Evolutionary conservation across 92 coral and sea anemone species (phyloP), one percentile per base, ranked within the genome.

Genomic region (Epizoanthus stellaris): DNA sequence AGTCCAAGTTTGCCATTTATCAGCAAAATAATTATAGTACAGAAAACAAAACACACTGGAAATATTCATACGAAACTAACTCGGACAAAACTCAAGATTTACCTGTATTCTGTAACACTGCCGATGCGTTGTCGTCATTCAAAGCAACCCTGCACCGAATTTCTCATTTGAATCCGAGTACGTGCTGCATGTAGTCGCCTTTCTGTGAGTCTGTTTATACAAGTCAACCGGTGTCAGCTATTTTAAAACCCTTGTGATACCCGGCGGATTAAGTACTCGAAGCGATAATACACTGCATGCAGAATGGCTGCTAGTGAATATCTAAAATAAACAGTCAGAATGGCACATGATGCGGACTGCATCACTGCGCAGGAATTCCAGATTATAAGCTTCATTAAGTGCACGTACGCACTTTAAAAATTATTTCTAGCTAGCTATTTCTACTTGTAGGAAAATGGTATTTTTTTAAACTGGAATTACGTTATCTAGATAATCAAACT

Each of bases 321-420:
- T 47, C 59, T 75, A 21, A 75, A 25, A 75, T 53, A 56, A 75
- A 75, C 80, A 65, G 34, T 23, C 80, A 56, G 47, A 14, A 25
- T 30, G 59, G 42, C 63, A 74, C 49, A 54, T 30, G 65, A 54
- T 30, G 14, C 56, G 7, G 61, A 75, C 8, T 75, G 38, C 80
- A 54, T 75, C 80, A 75, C 30, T 75, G 80, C 53, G 54, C 20
- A 75, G 80, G 80, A 75, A 75, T 75, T 75, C 64, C 42, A 34
- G 36, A 14, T 54, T 54, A 56, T 6, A 38, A n/a, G 25, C 17
- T 47, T n/a, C 21, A 47, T 75, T 75, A 52, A 52, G 3, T 54
- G 62, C 80, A 75, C 66, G 80, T 74, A 74, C 65, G 34, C 36
- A 25, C 67, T 25, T 56, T 52, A 9, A 10, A 52, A 52, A 49